A percentile compares a stretch with the other conserved stretches of the same genome.
These are phyloP conservation scores for Lasiommata megera DNA, from an alignment of 2,888 invertebrate species.

Conservation along the genomic window DNA sequence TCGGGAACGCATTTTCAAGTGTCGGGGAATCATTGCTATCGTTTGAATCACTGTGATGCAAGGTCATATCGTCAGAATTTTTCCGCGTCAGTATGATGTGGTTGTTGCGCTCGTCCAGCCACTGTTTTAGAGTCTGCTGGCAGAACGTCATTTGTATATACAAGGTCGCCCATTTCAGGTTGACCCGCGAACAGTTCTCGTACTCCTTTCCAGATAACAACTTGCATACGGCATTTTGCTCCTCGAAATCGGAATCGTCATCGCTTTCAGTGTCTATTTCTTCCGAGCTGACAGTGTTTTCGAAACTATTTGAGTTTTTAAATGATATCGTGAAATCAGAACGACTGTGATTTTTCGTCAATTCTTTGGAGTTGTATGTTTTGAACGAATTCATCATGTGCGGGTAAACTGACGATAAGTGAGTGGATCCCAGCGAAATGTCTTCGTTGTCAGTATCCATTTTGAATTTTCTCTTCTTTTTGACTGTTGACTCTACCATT, in stretches of 20 bases:
- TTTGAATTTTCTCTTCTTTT: slow-evolving; percentile 55
- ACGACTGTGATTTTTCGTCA: slow-evolving; percentile 54
- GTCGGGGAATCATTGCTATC: slow-evolving; percentile 46
- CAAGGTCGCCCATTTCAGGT: slow-evolving; percentile 85
- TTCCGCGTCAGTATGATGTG: slow-evolving; percentile 52
- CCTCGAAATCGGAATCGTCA: slow-evolving; percentile 45
- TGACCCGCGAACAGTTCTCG: slow-evolving; percentile 69
- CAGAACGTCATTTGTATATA: slow-evolving; percentile 93
- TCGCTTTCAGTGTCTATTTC: slow-evolving; percentile 58
- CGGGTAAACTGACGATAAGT: slow-evolving; percentile 58
- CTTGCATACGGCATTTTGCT: slow-evolving; percentile 62
- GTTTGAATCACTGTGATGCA: slow-evolving; percentile 58
- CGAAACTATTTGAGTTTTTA: slow-evolving; percentile 59
- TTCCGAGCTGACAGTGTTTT: slow-evolving; percentile 46
- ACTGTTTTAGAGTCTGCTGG: slow-evolving; percentile 87
- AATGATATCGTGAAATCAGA: slow-evolving; percentile 72
- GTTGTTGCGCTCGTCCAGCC: slow-evolving; percentile 85
- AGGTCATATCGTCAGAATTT: slow-evolving; percentile 57
- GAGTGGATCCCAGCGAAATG: slow-evolving; percentile 49
- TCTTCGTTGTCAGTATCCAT: slow-evolving; percentile 68
- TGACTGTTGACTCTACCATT: slow-evolving; percentile 72
- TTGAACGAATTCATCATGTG: slow-evolving; percentile 71
- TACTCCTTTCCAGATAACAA: slow-evolving; percentile 52
- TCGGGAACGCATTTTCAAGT: slow-evolving; percentile 44
- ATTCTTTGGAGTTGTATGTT: slow-evolving; percentile 72